Conservation (phyloP, 2,797 vertebrate genomes). For the Dermochelys coriacea region DNA sequence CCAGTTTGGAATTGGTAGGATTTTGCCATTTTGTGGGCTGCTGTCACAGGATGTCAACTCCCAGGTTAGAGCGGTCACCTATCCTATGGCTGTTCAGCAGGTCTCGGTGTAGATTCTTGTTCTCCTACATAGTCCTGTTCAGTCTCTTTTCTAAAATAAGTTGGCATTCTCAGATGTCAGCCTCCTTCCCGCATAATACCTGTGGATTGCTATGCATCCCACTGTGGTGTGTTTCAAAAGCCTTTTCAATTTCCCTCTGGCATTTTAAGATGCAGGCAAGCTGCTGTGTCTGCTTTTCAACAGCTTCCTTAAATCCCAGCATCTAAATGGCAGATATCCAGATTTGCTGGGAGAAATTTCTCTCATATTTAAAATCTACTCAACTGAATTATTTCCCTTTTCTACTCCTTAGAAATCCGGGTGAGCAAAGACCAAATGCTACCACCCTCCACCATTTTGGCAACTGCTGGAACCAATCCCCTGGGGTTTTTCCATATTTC, state of each 20-base stretch:
- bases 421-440: not conserved
- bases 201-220: not conserved
- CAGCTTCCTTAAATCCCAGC: not conserved
- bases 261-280: not conserved
- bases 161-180: not conserved
- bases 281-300: not conserved
- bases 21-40: not conserved
- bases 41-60: not conserved
- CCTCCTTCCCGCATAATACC: not conserved
- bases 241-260: not conserved
- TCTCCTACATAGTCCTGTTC: not conserved
- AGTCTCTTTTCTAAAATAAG: not conserved
- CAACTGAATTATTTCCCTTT: not conserved
- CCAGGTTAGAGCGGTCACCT: not conserved
- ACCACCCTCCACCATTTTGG: not conserved
- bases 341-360: not conserved
- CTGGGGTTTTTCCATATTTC: not conserved
- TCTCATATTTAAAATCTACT: not conserved
- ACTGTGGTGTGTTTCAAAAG: not conserved
- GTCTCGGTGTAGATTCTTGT: not conserved
- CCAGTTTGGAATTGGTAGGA: not conserved
- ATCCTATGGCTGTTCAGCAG: not conserved
- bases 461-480: not conserved
- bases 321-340: not conserved
- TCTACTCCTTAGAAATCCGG: not conserved